phyloP scores from a whole-genome alignment of 2,113 vertebrate genomes.

The Sisor rabdophorus region DNA sequence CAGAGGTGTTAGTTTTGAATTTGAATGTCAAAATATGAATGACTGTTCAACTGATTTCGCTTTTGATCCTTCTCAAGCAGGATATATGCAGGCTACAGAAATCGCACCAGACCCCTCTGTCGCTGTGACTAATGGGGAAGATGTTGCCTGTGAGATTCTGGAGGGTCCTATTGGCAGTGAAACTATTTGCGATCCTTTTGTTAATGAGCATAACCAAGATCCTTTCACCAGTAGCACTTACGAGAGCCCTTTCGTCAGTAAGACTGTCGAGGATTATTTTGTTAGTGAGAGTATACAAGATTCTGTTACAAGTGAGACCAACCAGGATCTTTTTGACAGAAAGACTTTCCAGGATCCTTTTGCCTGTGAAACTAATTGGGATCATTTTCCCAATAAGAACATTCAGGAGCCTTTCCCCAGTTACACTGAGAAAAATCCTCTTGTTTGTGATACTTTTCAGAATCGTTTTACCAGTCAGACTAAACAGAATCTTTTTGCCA shows the following conservation, averaged over 20 bases:
- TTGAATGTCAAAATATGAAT: slow-evolving; percentile 10
- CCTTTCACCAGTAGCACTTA: neutral
- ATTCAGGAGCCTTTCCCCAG: neutral
- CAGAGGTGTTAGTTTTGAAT: neutral
- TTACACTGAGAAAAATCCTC: neutral
- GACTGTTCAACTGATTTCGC: slow-evolving; percentile 11
- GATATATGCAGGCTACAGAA: neutral
- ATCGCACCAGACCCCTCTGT: slow-evolving; percentile 21
- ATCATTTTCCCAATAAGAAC: neutral
- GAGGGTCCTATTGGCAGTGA: slow-evolving; percentile 20
- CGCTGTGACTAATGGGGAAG: neutral
- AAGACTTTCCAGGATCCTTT: neutral
- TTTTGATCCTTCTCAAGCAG: slow-evolving; percentile 35
- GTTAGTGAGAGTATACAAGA: neutral
- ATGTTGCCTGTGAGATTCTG: slow-evolving; percentile 1
- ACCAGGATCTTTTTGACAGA: neutral
- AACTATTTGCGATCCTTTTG: neutral
- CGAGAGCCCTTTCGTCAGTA: neutral
- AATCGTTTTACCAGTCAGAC: neutral
- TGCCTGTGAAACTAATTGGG: neutral
- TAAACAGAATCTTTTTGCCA: neutral
- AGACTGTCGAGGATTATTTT: neutral
- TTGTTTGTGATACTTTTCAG: neutral
- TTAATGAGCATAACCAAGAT: neutral
- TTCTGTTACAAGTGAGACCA: neutral